Evolutionary conservation across 1,140 invertebrate genomes (phyloP).

Genomic region (Acyrthosiphon pisum): DNA sequence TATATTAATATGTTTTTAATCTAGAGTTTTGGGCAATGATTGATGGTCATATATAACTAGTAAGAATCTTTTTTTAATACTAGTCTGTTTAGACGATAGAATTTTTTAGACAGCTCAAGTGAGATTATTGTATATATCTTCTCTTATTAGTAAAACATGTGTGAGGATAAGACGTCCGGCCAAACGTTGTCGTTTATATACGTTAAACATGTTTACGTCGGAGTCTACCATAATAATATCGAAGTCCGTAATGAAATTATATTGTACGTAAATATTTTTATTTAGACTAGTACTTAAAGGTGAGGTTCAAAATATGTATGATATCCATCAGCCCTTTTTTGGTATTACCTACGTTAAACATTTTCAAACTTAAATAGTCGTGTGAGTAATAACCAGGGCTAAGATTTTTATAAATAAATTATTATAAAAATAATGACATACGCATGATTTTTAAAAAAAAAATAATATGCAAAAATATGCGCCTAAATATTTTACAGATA

Average conservation of each 20-base stretch:
- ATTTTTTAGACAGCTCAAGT: background rate
- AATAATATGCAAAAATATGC: no score
- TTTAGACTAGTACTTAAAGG: background rate
- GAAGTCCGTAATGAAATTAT: background rate
- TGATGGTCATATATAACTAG: background rate
- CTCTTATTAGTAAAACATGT: background rate
- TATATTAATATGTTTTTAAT: background rate
- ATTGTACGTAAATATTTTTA: background rate
- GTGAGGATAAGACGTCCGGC: background rate
- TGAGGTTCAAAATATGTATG: background rate
- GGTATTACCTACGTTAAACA: background rate
- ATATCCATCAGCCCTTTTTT: background rate
- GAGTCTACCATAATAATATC: background rate
- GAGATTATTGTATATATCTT: background rate
- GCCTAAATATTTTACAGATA: no score
- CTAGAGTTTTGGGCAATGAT: background rate
- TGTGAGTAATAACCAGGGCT: no score
- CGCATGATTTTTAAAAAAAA: no score
- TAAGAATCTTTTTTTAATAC: background rate
- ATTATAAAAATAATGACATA: no score
- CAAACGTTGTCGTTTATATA: constrained; percentile 10
- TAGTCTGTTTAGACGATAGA: background rate
- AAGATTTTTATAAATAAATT: no score
- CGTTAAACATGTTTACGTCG: background rate
- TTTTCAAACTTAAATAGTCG: background rate